Base-by-base conservation (phyloP, 2,113 vertebrate species). In the Lagenorhynchus albirostris region DNA sequence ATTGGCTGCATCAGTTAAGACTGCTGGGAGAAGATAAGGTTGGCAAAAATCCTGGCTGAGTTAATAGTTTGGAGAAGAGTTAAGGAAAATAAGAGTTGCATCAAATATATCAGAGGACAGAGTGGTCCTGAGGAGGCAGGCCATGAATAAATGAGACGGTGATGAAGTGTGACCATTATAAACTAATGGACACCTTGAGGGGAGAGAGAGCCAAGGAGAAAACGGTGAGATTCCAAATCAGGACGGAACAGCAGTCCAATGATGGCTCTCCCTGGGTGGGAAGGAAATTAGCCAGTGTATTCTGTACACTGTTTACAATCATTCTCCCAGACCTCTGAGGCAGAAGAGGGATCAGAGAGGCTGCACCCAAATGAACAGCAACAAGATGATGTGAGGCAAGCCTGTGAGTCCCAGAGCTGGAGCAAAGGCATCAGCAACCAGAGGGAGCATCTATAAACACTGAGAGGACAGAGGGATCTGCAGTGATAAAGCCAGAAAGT, bases 1-100 rank as follows among this genome's bases (percentile, higher is more conserved):
- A 87, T 94, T 89, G 96, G 93, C 80, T 73, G 80, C 47, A 58
- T 96, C 89, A 96, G 58, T 92, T 90, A 87, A 96, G 95, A 96
- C 92, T 96, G 96, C 92, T 92, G 94, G 95, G 93, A 89, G 95
- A 97, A 95, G 89, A 93, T 63, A 95, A 67, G 87, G 31, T 76
- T 97, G 96, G 96, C 95, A 93, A 89, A 95, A 97, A 95, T 63
- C 71, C 79, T 95, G 68, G 62, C 91, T 95, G 97, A 96, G 90
- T 97, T 92, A 95, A 96, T 36, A 74, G 81, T 96, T 95, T 93
- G 87, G 91, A 92, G 94, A 85, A 68, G 79, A 95, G 95, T 93
- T 94, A 76, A 87, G 90, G 70, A 89, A 89, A 98, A 95, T 83
- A 83, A 95, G 91, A 94, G 53, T 94, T 94, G 94, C 77, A 94